Base-by-base conservation (phyloP, 2,888 invertebrate species). In the Aphidoletes aphidimyza region DNA sequence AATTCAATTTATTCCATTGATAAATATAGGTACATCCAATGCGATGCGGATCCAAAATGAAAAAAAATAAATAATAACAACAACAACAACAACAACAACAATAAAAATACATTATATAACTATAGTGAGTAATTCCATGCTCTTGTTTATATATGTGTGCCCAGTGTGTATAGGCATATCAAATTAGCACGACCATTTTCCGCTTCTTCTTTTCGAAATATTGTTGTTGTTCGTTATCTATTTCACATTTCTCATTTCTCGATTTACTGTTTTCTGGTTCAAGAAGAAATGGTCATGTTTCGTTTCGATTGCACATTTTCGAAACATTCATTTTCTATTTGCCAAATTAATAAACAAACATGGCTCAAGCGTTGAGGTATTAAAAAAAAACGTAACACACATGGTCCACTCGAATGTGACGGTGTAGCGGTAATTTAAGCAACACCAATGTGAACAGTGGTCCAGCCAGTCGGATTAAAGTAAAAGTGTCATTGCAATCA, bases 401-500 rank as follows among this genome's bases (percentile, higher is more conserved):
- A n/a, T n/a, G n/a, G n/a, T n/a, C n/a, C n/a, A n/a, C n/a, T n/a
- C n/a, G n/a, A n/a, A n/a, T n/a, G n/a, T n/a, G n/a, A n/a, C n/a
- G n/a, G n/a, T n/a, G n/a, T n/a, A n/a, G n/a, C n/a, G n/a, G n/a
- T n/a, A n/a, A n/a, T n/a, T n/a, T n/a, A n/a, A n/a, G n/a, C n/a
- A n/a, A n/a, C n/a, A n/a, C n/a, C n/a, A 22, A 17, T 19, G 49
- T 49, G 54, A 22, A 26, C 54, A 30, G 69, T 69, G 34, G 11
- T 42, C 14, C 42, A 14, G 14, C 8, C 42, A 54, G 5, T 81
- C 22, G 81, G 81, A 81, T 81, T 81, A 81, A 81, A 81, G 81
- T 81, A 81, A 81, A 81, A 81, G 81, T 81, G 81, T 81, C 81
- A 81, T 37, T 37, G 37, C 81, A 81, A 37, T 36, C 37, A 81